Base-by-base conservation (phyloP, 2,113 vertebrate species). In the Peromyscus californicus region DNA sequence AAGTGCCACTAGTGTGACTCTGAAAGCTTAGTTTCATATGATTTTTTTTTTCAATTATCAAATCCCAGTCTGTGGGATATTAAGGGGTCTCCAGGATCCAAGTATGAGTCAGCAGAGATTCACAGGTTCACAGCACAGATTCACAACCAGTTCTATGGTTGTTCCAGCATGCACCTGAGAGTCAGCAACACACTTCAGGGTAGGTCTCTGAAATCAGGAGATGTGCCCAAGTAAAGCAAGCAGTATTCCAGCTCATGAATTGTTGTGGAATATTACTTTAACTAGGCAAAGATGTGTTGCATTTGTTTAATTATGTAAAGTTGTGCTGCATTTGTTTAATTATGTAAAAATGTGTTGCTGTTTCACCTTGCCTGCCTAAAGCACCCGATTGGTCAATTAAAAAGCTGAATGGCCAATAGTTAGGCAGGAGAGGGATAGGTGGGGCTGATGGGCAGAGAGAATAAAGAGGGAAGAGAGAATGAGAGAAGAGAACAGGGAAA, bases 1-100 rank as follows among this genome's bases (percentile, higher is more conserved):
- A 76, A 96, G 74, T 79, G 96, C 72, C 97, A 97, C 92, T 93
- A 74, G 78, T 54, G 51, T 42, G 76, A 87, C 0, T 96, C 90
- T 92, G 93, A 75, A 76, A 90, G 95, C 74, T 63, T 93, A 63
- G 72, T 69, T 69, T 69, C 5, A 2, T 69, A 69, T 15, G 31
- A 69, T 15, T 69, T 33, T 33, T 33, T 69, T 63, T 70, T 88
- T 48, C 0, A 67, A 10, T 95, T 78, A 51, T 84, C 19, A 93
- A 90, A 69, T 29, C 31, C n/a, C 5, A 54, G 10, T 45, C n/a
- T 69, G 31, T 91, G 33, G 90, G 80, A 93, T 92, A 90, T 88
- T 63, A 93, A 92, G 48, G 90, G 51, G 51, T 89, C 70, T 90
- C 45, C 85, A 63, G 48, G 17, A 89, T 89, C 45, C 2, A 0